phyloP scores from a whole-genome alignment of 2,797 vertebrate genomes.

The Coluber constrictor region DNA sequence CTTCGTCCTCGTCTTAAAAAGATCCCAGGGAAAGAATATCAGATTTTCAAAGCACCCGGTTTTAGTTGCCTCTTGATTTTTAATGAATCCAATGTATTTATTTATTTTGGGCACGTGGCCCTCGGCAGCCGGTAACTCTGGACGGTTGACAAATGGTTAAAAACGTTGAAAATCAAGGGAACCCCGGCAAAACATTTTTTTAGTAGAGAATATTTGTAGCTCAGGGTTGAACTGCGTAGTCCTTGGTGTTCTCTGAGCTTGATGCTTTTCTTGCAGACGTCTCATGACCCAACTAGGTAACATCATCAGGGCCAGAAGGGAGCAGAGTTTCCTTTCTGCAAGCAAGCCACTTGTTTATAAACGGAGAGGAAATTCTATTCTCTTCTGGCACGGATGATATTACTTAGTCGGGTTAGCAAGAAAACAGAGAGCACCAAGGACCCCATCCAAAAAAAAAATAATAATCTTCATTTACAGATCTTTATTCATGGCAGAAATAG shows the following conservation, averaged over 20 bases:
- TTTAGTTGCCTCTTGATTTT: constrained; percentile 39
- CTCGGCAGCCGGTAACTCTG: not conserved
- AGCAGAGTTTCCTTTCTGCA: not conserved
- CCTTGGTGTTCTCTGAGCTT: not conserved
- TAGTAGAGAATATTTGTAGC: not conserved
- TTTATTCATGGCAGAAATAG: not conserved
- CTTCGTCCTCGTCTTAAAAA: not conserved
- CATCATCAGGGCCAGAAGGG: not conserved
- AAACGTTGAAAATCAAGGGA: not conserved
- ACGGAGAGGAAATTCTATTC: not conserved
- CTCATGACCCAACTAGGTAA: not conserved
- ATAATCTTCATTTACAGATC: not conserved
- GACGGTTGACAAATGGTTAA: not conserved
- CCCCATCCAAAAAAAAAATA: not conserved
- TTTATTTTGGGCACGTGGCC: not conserved
- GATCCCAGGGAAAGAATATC: constrained; percentile 1
- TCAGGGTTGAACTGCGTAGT: not conserved
- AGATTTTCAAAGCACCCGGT: constrained; percentile 36
- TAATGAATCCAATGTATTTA: not conserved
- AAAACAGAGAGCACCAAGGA: not conserved
- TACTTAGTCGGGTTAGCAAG: not conserved
- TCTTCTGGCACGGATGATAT: not conserved
- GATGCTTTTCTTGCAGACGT: not conserved
- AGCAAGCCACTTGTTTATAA: not conserved
- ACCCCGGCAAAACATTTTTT: not conserved